A percentile compares a stretch with the other conserved stretches of the same genome.
phyloP scores from a whole-genome alignment of 2,113 vertebrate genomes.

The Probosciger aterrimus region DNA sequence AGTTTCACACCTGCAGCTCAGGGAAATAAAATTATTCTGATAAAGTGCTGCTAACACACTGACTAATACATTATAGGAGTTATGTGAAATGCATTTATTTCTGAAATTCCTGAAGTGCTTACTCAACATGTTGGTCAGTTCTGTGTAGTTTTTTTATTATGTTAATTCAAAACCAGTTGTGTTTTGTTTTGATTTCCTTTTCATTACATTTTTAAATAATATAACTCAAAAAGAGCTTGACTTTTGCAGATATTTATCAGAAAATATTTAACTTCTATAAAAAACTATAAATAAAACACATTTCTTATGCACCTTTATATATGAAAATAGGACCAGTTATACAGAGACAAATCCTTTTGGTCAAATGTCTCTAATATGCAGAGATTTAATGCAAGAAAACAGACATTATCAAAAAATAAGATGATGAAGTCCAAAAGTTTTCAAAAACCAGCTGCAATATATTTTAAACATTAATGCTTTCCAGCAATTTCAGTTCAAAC shows the following conservation, averaged over 20 bases:
- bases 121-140: neutral
- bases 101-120: neutral
- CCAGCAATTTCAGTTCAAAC: neutral
- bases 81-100: neutral
- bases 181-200: neutral
- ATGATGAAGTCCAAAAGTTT: neutral
- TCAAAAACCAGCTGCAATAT: neutral
- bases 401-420: neutral
- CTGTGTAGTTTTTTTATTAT: neutral
- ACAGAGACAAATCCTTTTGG: neutral
- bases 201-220: neutral
- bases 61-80: neutral
- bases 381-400: neutral
- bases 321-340: neutral
- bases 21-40: neutral
- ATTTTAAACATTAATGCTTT: neutral
- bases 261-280: neutral
- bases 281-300: neutral
- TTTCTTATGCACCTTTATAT: neutral
- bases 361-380: neutral
- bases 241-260: neutral
- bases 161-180: neutral
- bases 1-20: neutral
- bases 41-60: neutral
- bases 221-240: neutral